phyloP scores from a whole-genome alignment of 1,140 invertebrate genomes.

The Drosophila yakuba region DNA sequence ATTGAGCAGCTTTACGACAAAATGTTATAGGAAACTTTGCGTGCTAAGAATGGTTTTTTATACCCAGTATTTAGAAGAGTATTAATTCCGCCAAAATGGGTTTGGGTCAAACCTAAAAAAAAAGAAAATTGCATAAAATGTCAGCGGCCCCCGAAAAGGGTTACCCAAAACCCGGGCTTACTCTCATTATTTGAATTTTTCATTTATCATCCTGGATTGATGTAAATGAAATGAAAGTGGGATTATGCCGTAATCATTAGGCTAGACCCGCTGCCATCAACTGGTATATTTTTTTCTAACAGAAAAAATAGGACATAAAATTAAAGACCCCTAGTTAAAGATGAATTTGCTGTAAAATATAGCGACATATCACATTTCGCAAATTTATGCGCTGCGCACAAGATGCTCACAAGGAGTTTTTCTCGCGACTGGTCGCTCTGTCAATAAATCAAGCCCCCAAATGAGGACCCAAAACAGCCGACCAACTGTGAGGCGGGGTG shows the following conservation, averaged over 20 bases:
- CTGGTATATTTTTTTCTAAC: not conserved
- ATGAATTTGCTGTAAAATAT: conserved; percentile 25
- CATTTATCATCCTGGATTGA: conserved; percentile 76
- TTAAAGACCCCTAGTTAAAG: conserved; percentile 1
- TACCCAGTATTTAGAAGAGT: conserved; percentile 6
- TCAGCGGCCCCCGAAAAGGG: conserved; percentile 31
- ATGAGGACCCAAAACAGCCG: conserved; percentile 27
- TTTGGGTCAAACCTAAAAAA: conserved; percentile 38
- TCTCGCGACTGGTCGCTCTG: conserved; percentile 18
- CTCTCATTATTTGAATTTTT: conserved; percentile 75
- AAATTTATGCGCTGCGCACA: conserved; percentile 62
- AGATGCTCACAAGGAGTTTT: conserved; percentile 39
- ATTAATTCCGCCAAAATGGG: conserved; percentile 11
- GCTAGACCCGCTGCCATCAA: not conserved
- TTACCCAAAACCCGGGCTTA: conserved; percentile 35
- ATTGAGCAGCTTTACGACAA: too few relatives aligned
- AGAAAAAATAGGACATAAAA: conserved; percentile 4
- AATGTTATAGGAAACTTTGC: too few relatives aligned
- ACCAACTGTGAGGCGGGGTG: conserved; percentile 32
- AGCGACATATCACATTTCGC: conserved; percentile 65
- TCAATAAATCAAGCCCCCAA: conserved; percentile 71
- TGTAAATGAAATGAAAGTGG: conserved; percentile 78
- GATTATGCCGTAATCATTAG: conserved; percentile 76
- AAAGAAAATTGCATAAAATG: conserved; percentile 38
- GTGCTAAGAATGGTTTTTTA: not conserved